Evolutionary conservation across 2,888 invertebrate genomes (phyloP).

Genomic region (Ariolimax columbianus): DNA sequence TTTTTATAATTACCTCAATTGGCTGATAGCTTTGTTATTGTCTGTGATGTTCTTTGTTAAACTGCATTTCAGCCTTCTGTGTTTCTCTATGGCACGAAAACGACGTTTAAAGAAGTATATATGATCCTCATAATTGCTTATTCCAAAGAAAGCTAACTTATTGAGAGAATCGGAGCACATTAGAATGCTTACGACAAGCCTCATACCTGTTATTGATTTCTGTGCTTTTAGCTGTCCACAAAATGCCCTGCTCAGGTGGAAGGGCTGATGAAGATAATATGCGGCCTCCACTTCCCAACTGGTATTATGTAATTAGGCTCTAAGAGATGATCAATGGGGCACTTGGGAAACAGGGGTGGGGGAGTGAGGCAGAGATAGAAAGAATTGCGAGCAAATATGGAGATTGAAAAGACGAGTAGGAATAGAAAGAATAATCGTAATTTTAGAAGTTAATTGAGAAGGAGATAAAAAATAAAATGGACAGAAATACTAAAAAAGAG

Average conservation of each 20-base stretch:
- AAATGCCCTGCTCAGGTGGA: conserved; percentile 13
- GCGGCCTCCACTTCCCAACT: background rate
- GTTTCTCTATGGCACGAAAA: too few relatives aligned
- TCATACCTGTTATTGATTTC: conserved; percentile 26
- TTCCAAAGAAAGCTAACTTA: background rate
- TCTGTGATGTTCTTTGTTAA: too few relatives aligned
- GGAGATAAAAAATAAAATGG: background rate
- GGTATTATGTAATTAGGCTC: conserved; percentile 30
- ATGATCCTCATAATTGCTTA: background rate
- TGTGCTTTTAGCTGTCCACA: conserved; percentile 12
- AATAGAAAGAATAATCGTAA: background rate
- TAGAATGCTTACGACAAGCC: background rate
- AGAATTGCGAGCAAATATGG: background rate
- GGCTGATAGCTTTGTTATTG: too few relatives aligned
- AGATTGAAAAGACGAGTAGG: background rate
- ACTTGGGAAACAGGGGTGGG: background rate
- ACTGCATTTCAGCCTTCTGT: too few relatives aligned
- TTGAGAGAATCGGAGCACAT: background rate
- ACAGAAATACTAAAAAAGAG: too few relatives aligned
- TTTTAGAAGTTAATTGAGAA: background rate
- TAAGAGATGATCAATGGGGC: background rate
- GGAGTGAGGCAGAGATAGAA: background rate
- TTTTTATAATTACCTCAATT: too few relatives aligned
- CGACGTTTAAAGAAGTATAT: too few relatives aligned
- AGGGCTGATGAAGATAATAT: conserved; percentile 9